Percentiles rank a stretch among this genome's conserved stretches.
phyloP scores from a whole-genome alignment of 1,140 invertebrate species.

The Pentalonia nigronervosa region DNA sequence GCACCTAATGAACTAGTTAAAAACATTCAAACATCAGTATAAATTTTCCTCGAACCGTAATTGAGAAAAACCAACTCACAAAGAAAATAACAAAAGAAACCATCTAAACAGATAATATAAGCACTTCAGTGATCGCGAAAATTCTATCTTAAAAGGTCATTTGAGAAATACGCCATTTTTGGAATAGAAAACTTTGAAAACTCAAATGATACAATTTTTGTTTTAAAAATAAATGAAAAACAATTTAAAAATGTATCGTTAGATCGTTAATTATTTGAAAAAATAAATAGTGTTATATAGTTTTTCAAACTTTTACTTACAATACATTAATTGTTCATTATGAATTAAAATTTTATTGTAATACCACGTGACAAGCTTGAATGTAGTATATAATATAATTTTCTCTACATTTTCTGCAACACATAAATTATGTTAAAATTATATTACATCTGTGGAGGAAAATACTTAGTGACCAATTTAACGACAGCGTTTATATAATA shows the following conservation, averaged over 20 bases:
- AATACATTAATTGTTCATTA: background rate
- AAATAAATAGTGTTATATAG: background rate
- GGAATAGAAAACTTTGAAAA: background rate
- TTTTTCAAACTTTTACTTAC: background rate
- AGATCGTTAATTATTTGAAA: background rate
- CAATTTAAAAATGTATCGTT: background rate
- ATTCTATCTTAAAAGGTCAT: background rate
- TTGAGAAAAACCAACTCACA: background rate
- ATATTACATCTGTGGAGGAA: too few species aligned
- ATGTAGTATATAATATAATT: background rate
- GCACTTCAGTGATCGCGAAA: background rate
- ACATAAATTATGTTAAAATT: background rate
- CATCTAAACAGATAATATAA: conserved; percentile 6
- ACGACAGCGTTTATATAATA: too few species aligned
- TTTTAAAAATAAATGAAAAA: background rate
- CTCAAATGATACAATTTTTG: background rate
- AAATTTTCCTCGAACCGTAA: background rate
- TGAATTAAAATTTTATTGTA: background rate
- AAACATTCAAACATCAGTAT: background rate
- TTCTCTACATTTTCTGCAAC: background rate
- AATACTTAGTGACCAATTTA: too few species aligned
- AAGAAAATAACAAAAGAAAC: background rate
- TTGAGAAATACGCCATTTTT: background rate
- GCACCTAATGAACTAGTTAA: background rate
- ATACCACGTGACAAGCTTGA: background rate